phyloP scores from a whole-genome alignment of 2,113 vertebrate species.

The Podarcis raffonei region DNA sequence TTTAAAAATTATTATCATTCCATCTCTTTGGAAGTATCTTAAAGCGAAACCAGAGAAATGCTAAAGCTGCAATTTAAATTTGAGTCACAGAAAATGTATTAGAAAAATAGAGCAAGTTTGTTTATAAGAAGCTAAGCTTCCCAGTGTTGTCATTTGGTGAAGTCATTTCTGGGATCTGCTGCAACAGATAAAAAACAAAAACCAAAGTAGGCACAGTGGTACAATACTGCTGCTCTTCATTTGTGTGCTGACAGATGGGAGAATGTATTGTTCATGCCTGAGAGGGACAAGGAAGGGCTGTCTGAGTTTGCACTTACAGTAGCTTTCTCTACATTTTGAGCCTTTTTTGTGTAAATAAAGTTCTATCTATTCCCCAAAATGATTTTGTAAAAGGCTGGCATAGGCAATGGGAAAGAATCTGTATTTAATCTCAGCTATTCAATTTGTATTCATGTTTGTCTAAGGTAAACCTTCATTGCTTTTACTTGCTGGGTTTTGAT shows the following conservation, averaged over 20 bases:
- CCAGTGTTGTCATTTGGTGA: too few species aligned
- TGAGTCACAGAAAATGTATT: too few species aligned
- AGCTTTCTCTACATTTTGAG: neutral
- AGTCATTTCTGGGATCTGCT: too few species aligned
- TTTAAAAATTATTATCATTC: too few species aligned
- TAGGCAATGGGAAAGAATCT: conserved; percentile 13
- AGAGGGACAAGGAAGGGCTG: neutral
- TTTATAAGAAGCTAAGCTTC: too few species aligned
- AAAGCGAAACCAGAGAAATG: too few species aligned
- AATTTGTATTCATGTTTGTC: conserved; percentile 29
- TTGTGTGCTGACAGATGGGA: neutral
- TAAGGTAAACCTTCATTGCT: conserved; percentile 28
- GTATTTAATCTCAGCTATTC: conserved; percentile 2
- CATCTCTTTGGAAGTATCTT: too few species aligned
- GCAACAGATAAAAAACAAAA: too few species aligned
- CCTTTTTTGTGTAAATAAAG: neutral
- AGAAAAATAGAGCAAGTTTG: too few species aligned
- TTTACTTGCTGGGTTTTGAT: neutral
- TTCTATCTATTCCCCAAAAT: conserved; percentile 31
- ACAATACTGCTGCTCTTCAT: neutral
- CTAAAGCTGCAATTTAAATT: too few species aligned
- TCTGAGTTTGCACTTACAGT: neutral
- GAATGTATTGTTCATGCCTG: neutral
- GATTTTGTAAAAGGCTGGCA: conserved; percentile 34
- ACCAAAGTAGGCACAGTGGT: too few species aligned